Evolutionary conservation across 2,113 vertebrate species (phyloP), one percentile per base, ranked within the genome.

Genomic region (Mesoclemmys tuberculata): DNA sequence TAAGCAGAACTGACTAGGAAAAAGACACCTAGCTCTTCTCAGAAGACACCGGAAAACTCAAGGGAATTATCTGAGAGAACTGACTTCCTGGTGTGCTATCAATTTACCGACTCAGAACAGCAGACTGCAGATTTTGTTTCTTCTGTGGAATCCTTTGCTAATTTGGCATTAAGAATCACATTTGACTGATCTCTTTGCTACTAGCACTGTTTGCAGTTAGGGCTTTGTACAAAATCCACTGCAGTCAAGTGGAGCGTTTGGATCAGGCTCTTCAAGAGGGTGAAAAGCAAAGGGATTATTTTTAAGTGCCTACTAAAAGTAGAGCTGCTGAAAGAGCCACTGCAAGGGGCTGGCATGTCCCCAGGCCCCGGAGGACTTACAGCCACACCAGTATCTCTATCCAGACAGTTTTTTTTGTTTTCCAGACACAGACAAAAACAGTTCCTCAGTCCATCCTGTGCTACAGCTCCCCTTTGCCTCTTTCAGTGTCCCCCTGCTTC

Each of bases 121-220:
- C 19, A 0, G 5, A n/a, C 38, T 5, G 8, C 0, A 38, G 51
- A n/a, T 3, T 1, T 46, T 84, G 68, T 14, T 84, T 78, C 48
- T 31, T 35, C 48, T 9, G 55, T 51, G 61, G 89, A 74, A 90
- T 56, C 68, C 82, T 35, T 19, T 44, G 71, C 54, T 80, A 64
- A 64, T 26, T 94, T 88, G 88, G 51, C n/a, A 84, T 64, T 74
- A 82, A 84, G 88, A 92, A 44, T 38, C n/a, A 71, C 18, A 12
- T 90, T 94, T 86, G 81, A 24, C 44, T 88, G 77, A 78, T 94
- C 6, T 88, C 88, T 93, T 31, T 18, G 8, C n/a, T 71, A 21
- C 18, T 71, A 22, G 64, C 75, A 55, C 26, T 80, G 58, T 90
- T 55, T 18, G 24, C 88, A 81, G 58, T 88, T 88, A 21, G 38